A percentile compares a stretch with the other conserved stretches of the same genome.
Evolutionary conservation across 2,888 invertebrate genomes (phyloP).

Genomic region (Lottia gigantea): DNA sequence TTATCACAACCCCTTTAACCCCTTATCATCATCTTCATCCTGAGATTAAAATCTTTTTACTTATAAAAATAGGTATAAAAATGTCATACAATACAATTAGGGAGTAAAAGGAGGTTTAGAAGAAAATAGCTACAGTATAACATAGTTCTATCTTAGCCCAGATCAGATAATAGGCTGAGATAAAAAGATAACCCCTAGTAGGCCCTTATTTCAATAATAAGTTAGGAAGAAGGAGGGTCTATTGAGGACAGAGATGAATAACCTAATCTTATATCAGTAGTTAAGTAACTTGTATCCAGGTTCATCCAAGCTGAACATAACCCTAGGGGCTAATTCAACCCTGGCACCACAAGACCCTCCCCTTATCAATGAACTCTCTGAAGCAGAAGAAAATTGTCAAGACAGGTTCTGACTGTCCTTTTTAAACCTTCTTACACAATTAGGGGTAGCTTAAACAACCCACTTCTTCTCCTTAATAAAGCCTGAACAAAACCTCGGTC

Average conservation of each 20-base stretch:
- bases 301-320: conserved; percentile 1
- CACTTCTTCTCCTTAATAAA: not conserved
- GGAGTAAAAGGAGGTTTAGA: not conserved
- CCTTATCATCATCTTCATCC: conserved; percentile 2
- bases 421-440: conserved; percentile 1
- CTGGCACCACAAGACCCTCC: conserved; percentile 10
- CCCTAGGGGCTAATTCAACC: not conserved
- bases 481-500: not conserved
- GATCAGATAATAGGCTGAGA: conserved; percentile 3
- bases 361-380: conserved; percentile 16
- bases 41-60: not conserved
- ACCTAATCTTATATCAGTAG: conserved; percentile 4
- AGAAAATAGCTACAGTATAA: not conserved
- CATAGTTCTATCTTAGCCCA: not conserved
- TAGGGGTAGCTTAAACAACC: not conserved
- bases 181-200: conserved; percentile 4
- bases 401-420: conserved; percentile 6
- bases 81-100: not conserved
- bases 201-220: not conserved
- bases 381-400: conserved; percentile 16
- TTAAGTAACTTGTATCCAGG: conserved; percentile 3
- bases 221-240: conserved; percentile 5
- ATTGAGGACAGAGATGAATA: not conserved
- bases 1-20: not conserved
- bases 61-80: conserved; percentile 4